Evolutionary conservation across 1,140 invertebrate species (phyloP).

Genomic region (Prorops nasuta): DNA sequence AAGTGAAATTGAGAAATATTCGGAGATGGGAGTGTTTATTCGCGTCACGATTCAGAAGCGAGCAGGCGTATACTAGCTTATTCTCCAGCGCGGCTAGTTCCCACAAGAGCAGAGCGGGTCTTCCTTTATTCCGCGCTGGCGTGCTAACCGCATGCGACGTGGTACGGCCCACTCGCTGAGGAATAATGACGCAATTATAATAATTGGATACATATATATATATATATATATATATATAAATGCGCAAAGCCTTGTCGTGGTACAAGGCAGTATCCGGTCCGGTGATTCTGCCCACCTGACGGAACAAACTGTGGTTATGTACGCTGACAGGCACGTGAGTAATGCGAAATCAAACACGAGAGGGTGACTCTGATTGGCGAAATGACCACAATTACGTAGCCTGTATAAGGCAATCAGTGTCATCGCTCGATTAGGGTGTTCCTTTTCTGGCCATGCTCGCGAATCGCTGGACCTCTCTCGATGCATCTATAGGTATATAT

Average conservation of each 20-base stretch:
- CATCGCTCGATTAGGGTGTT: background rate
- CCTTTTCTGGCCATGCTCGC: background rate
- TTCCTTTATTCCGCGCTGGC: too few relatives aligned
- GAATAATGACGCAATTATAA: constrained; percentile 53
- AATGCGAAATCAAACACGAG: constrained; percentile 5
- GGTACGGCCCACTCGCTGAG: constrained; percentile 16
- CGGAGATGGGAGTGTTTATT: too few relatives aligned
- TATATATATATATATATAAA: too few relatives aligned
- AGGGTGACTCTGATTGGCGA: constrained; percentile 3
- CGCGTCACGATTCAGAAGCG: too few relatives aligned
- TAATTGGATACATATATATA: too few relatives aligned
- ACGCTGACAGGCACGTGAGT: background rate
- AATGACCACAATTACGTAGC: background rate
- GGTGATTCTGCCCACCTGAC: constrained; percentile 11
- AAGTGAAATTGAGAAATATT: too few relatives aligned
- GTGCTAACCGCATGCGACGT: constrained; percentile 20
- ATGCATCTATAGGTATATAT: too few relatives aligned
- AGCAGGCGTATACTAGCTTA: too few relatives aligned
- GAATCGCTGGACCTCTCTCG: too few relatives aligned
- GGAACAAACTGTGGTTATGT: background rate
- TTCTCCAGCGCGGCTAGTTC: too few relatives aligned
- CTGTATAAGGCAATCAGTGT: background rate
- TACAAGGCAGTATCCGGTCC: constrained; percentile 22
- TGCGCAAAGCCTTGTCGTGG: constrained; percentile 31
- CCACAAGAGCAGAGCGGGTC: too few relatives aligned